Evolutionary conservation across 2,113 vertebrate species (phyloP).

Genomic region (Phylloscopus whistleri): DNA sequence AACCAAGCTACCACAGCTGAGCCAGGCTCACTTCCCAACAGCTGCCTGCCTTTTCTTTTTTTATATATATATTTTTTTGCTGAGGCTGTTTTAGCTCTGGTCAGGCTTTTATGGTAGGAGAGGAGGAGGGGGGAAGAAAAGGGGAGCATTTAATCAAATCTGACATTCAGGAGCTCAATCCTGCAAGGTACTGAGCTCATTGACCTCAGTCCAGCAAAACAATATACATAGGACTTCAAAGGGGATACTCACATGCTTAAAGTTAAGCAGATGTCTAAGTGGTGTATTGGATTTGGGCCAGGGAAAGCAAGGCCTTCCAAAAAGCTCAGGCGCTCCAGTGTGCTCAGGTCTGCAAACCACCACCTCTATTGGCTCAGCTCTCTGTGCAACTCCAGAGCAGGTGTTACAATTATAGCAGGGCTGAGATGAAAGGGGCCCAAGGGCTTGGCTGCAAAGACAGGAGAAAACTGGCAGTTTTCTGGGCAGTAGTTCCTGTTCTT

Average conservation of each 20-base stretch:
- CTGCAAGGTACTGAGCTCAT: slow-evolving; percentile 62
- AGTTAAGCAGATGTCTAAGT: slow-evolving; percentile 64
- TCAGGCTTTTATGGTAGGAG: slow-evolving; percentile 7
- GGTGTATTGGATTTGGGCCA: slow-evolving; percentile 45
- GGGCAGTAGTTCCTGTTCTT: background rate
- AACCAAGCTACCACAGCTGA: background rate
- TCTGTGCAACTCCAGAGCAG: background rate
- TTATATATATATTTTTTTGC: background rate
- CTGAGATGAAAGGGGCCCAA: slow-evolving; percentile 21
- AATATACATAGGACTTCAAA: slow-evolving; percentile 62
- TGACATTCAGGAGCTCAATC: slow-evolving; percentile 62
- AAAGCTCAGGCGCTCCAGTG: background rate
- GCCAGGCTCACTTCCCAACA: background rate
- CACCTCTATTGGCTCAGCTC: background rate
- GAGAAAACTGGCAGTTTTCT: background rate
- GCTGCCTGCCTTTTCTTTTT: background rate
- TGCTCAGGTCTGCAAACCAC: background rate
- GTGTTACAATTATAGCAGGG: background rate
- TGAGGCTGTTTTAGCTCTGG: background rate
- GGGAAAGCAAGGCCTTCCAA: slow-evolving; percentile 39
- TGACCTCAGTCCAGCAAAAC: slow-evolving; percentile 58
- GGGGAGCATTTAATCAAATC: slow-evolving; percentile 56
- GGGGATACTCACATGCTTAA: slow-evolving; percentile 63
- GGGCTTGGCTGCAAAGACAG: background rate
- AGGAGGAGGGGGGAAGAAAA: background rate